Evolutionary conservation across 64 coral and sea anemone genomes (phyloP), one percentile per base, ranked within the genome.

Genomic region (Exaiptasia diaphana): DNA sequence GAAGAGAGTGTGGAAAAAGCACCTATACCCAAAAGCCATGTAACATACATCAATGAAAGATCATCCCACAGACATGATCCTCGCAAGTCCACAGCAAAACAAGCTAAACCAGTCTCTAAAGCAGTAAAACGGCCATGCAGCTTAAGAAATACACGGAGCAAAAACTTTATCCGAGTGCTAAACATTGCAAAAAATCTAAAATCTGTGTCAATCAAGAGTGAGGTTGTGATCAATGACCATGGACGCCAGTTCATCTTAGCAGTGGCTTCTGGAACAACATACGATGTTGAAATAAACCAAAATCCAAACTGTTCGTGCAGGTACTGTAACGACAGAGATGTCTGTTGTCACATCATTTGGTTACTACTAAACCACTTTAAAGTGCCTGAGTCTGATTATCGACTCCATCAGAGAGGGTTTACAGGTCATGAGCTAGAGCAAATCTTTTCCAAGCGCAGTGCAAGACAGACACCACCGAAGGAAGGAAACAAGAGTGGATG

Each of bases 251-350:
- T 64, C 39, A 73, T 40, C 18, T 73, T 82, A 63, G 42, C 64
- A 67, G 32, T 40, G 29, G 40, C 83, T 50, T 75, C 71, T 48
- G 71, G 71, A 64, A 63, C 38, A 25, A 78, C 18, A 12, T 87
- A 87, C 56, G 84, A 87, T 37, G 48, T 78, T 68, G 62, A 87
- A 68, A 67, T 87, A 14, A 77, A 22, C 29, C 14, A 13, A 17
- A 54, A 12, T 25, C 84, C 72, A 1, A 78, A 68, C 33, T 78
- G 73, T 67, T 77, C 84, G 15, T 87, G 71, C 38, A 65, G 63
- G 40, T 87, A 87, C 32, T 87, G 84, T 48, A 77, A 64, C 78
- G 84, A 70, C 29, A 38, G 73, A 7, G 84, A 87, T 69, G 62
- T 87, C 4, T 78, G 84, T 53, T 77, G 84, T 42, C 84, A 87